Evolutionary conservation across 2,113 vertebrate species (phyloP).

Genomic region (Pterocles gutturalis): DNA sequence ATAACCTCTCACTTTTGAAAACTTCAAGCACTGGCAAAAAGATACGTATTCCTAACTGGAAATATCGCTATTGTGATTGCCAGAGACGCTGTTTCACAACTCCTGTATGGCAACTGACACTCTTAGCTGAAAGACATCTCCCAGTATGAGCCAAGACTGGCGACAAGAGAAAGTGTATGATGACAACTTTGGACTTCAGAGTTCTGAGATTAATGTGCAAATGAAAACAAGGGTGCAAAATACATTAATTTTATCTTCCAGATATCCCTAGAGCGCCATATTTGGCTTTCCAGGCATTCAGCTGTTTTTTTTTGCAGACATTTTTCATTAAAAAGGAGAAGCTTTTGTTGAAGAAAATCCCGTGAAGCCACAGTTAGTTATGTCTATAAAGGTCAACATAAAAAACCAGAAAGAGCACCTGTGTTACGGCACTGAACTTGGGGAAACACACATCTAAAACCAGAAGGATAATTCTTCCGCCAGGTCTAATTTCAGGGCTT

Average conservation of each 20-base stretch:
- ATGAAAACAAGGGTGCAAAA: background rate
- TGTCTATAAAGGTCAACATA: background rate
- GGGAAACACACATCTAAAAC: background rate
- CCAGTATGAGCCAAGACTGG: background rate
- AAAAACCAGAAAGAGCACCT: background rate
- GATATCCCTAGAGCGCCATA: background rate
- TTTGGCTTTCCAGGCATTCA: background rate
- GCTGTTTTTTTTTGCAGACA: background rate
- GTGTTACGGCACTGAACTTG: background rate
- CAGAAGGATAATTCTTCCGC: background rate
- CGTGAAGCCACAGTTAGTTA: background rate
- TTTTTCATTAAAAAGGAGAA: background rate
- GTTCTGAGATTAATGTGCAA: background rate
- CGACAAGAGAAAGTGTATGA: background rate
- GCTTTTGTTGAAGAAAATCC: background rate
- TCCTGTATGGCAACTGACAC: background rate
- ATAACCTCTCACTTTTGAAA: background rate
- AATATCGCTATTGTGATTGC: background rate
- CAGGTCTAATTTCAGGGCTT: background rate
- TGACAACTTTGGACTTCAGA: background rate
- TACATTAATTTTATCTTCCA: background rate
- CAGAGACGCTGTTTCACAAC: background rate
- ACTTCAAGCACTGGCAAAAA: background rate
- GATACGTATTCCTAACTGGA: background rate
- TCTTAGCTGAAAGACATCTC: background rate